Conservation (phyloP, 2,113 vertebrate genomes). For the Poeciliopsis turrubarensis region DNA sequence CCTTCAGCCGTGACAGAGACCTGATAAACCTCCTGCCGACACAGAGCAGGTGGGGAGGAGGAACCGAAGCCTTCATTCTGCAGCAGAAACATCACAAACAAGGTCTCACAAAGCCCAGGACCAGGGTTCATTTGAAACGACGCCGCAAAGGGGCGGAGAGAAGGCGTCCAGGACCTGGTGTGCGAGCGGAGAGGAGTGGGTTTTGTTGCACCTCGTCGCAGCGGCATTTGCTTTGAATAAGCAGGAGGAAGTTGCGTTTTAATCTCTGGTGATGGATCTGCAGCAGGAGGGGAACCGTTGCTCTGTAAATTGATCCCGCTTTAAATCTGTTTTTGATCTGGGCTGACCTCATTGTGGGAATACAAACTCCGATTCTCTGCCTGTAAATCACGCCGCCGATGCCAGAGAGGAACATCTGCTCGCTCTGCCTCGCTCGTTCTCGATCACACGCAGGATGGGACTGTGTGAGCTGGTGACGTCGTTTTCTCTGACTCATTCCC, state of each 20-base stretch:
- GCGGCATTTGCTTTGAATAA: constrained; percentile 34
- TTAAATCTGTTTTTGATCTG: constrained; percentile 67
- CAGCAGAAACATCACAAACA: constrained; percentile 34
- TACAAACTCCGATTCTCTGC: constrained; percentile 54
- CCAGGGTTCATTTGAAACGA: not conserved
- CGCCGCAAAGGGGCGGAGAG: not conserved
- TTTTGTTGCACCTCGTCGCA: constrained; percentile 9
- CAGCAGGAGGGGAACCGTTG: constrained; percentile 21
- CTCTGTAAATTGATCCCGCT: constrained; percentile 26
- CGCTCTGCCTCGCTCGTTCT: constrained; percentile 53
- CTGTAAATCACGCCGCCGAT: constrained; percentile 67
- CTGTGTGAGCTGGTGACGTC: constrained; percentile 73
- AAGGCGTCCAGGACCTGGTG: not conserved
- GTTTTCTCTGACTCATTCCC: constrained; percentile 76
- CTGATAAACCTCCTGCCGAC: constrained; percentile 60
- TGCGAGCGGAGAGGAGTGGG: not conserved
- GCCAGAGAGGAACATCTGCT: constrained; percentile 75
- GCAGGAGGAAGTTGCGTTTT: constrained; percentile 45
- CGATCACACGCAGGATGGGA: constrained; percentile 57
- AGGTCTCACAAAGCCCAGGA: constrained; percentile 3
- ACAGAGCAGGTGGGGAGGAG: constrained; percentile 15
- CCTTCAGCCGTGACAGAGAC: constrained; percentile 69
- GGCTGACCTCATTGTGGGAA: constrained; percentile 71
- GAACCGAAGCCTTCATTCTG: constrained; percentile 15
- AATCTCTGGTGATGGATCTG: constrained; percentile 35